phyloP scores from a whole-genome alignment of 2,888 invertebrate genomes.

The Pseudolycoriella hygida region DNA sequence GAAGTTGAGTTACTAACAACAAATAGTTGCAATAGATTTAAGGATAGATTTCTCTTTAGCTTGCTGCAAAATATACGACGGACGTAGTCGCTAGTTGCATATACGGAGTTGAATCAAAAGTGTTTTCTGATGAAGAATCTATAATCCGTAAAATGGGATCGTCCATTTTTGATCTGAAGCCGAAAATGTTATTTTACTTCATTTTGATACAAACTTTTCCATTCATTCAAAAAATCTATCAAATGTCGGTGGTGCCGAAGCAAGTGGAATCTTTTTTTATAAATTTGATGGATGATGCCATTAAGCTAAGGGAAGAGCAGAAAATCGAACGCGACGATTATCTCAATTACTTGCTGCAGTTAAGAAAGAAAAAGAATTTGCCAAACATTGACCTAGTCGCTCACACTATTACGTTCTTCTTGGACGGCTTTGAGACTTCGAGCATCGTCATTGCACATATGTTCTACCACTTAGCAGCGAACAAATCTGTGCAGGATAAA shows the following conservation, averaged over 20 bases:
- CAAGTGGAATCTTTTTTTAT: conserved; percentile 3
- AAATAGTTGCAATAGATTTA: not conserved
- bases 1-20: not conserved
- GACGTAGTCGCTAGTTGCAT: conserved; percentile 19
- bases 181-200: conserved; percentile 5
- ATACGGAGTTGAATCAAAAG: conserved; percentile 21
- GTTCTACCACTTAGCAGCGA: conserved; percentile 14
- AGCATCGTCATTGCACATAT: conserved; percentile 17
- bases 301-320: conserved; percentile 16
- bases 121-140: conserved; percentile 12
- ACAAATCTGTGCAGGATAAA: conserved; percentile 16
- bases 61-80: conserved; percentile 6
- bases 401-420: conserved; percentile 22
- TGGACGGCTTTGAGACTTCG: conserved; percentile 26
- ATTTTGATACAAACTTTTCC: conserved; percentile 10
- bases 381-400: conserved; percentile 15
- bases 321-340: conserved; percentile 20
- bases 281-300: conserved; percentile 14
- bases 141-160: conserved; percentile 9
- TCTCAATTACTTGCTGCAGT: conserved; percentile 21
- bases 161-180: conserved; percentile 7
- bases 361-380: conserved; percentile 19
- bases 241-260: not conserved
- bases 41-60: not conserved
- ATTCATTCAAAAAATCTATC: conserved; percentile 9